Percentiles rank a stretch among this genome's conserved stretches.
Conservation (phyloP, 2,797 vertebrate genomes). For the Propithecus deckenii region DNA sequence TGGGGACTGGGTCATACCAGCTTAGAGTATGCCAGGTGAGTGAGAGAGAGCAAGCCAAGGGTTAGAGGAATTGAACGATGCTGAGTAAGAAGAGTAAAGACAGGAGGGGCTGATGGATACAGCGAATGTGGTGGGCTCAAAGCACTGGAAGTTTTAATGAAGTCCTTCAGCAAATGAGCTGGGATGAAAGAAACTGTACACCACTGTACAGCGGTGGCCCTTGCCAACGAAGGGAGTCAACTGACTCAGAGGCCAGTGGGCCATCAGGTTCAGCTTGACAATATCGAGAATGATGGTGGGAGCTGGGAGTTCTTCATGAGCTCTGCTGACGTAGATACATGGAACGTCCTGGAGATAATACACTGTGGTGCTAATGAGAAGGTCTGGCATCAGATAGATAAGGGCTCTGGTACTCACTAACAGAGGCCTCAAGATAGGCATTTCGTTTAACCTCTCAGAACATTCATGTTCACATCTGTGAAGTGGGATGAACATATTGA, state of each 20-base stretch:
- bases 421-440: rapidly evolving
- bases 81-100: neutral
- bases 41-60: neutral
- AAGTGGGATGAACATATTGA: neutral
- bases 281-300: neutral
- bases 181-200: neutral
- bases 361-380: neutral
- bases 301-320: neutral
- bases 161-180: neutral
- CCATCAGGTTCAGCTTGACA: neutral
- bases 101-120: neutral
- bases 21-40: neutral
- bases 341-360: neutral
- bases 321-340: neutral
- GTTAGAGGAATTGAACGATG: neutral
- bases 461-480: neutral
- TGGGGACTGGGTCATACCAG: too few species aligned
- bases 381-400: neutral
- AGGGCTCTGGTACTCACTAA: neutral
- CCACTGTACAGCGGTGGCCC: rapidly evolving
- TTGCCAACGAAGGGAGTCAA: neutral
- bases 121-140: neutral
- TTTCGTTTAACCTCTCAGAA: neutral
- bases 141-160: neutral
- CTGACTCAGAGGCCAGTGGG: neutral